phyloP scores from a whole-genome alignment of 2,113 vertebrate genomes.

The Pachycephala philippinensis region DNA sequence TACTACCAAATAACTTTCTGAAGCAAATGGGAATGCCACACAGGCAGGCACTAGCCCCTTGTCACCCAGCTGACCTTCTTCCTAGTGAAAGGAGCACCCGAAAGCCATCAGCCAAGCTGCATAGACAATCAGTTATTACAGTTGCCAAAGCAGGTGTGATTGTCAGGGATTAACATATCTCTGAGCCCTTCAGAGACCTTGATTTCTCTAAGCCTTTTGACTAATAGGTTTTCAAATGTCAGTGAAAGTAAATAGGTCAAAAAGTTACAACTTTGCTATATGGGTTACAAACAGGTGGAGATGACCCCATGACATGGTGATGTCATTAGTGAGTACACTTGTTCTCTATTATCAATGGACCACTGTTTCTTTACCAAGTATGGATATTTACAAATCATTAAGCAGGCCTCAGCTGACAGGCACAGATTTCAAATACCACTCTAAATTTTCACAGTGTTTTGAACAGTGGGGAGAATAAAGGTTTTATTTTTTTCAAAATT shows the following conservation, averaged over 20 bases:
- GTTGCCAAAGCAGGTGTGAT: constrained; percentile 88
- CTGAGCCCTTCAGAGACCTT: constrained; percentile 71
- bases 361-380: constrained; percentile 60
- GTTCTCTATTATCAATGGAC: constrained; percentile 67
- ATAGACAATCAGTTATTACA: constrained; percentile 88
- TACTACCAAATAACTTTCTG: constrained; percentile 58
- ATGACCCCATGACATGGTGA: constrained; percentile 68
- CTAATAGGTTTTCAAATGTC: constrained; percentile 81
- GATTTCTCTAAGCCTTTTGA: constrained; percentile 73
- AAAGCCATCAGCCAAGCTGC: constrained; percentile 75
- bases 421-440: constrained; percentile 3
- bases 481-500: neutral
- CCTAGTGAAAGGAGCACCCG: constrained; percentile 70
- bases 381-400: constrained; percentile 56
- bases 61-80: constrained; percentile 78
- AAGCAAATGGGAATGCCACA: constrained; percentile 79
- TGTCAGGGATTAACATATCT: constrained; percentile 81
- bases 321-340: constrained; percentile 74
- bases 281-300: constrained; percentile 80
- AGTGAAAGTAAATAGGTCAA: constrained; percentile 82
- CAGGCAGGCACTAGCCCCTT: constrained; percentile 71
- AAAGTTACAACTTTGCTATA: constrained; percentile 77
- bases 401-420: constrained; percentile 19
- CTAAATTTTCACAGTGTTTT: constrained; percentile 3
- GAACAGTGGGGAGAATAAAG: neutral